Evolutionary conservation across 2,888 invertebrate genomes (phyloP), one percentile per base, ranked within the genome.

Genomic region (Drosophila testacea): DNA sequence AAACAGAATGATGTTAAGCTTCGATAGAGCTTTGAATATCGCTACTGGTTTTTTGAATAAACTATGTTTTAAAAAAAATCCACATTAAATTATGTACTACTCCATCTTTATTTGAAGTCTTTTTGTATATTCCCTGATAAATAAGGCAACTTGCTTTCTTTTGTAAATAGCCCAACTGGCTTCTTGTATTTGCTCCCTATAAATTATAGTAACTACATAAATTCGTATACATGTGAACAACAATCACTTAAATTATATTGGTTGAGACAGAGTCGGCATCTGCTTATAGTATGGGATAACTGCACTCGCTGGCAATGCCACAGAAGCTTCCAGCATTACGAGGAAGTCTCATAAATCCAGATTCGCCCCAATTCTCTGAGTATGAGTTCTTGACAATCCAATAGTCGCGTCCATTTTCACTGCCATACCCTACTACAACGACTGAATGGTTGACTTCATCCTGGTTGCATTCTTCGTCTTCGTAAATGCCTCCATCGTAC

Each of bases 351-450:
- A 92, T 91, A 54, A 90, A 92, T 32, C 92, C 92, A 44, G 80
- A 77, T 60, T 92, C 92, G 11, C 92, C 92, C 92, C 92, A 92
- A 64, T 92, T 91, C 28, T 90, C 77, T 0, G 92, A 92, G 65
- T 91, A 92, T 0, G 92, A 92, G 61, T 92, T 92, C 68, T 92
- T 92, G 9, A 92, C 67, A 34, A 92, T 90, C 92, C 92, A 92
- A 77, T 91, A 92, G 54, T 92, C 92, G 4, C 87, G 82, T 0
- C 92, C 92, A 60, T 90, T 88, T 52, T 92, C 92, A 1, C 70
- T 60, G 41, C 92, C 92, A 72, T 92, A 92, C 22, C 92, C 92
- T 16, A 92, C 91, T 2, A 92, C 91, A n/a, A 91, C 89, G 5
- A 92, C 78, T 0, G 92, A 89, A 46, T 92, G 92, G 67, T 92